Percentiles rank a stretch among this genome's conserved stretches.
Conservation (phyloP, 2,113 vertebrate species). For the Pteropus alecto region DNA sequence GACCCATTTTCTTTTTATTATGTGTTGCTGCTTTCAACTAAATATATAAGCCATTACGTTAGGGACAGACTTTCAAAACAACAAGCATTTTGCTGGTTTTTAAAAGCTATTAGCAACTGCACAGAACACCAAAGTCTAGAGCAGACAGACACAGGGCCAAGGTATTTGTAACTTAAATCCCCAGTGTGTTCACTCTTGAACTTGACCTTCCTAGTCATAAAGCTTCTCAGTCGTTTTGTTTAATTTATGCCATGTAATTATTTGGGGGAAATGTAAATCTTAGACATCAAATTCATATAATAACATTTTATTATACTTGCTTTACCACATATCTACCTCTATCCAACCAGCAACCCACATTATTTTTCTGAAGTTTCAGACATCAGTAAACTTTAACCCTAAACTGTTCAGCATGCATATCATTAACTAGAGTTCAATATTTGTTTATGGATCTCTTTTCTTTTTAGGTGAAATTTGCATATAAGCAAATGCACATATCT, state of each 20-base stretch:
- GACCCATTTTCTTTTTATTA: constrained; percentile 22
- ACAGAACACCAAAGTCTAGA: background rate
- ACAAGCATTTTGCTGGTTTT: constrained; percentile 24
- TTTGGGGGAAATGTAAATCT: background rate
- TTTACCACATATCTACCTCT: background rate
- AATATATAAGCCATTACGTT: constrained; percentile 6
- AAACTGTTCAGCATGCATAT: background rate
- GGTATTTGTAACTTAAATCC: background rate
- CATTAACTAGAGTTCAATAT: background rate
- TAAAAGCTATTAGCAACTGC: constrained; percentile 24
- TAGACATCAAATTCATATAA: background rate
- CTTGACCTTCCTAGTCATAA: background rate
- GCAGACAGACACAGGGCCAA: background rate
- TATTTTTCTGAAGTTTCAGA: constrained; percentile 28
- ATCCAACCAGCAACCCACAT: background rate
- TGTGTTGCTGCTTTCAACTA: background rate
- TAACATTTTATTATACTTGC: background rate
- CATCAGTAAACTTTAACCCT: background rate
- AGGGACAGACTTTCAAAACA: constrained; percentile 26
- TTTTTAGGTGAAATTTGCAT: background rate
- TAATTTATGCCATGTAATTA: background rate
- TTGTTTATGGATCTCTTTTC: background rate
- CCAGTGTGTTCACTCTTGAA: background rate
- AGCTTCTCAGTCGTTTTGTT: background rate
- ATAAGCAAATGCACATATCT: background rate